A percentile compares a stretch with the other conserved stretches of the same genome.
These are phyloP conservation scores for Lapara coniferarum DNA, from an alignment of 2,888 invertebrate species.

Conservation along the genomic window DNA sequence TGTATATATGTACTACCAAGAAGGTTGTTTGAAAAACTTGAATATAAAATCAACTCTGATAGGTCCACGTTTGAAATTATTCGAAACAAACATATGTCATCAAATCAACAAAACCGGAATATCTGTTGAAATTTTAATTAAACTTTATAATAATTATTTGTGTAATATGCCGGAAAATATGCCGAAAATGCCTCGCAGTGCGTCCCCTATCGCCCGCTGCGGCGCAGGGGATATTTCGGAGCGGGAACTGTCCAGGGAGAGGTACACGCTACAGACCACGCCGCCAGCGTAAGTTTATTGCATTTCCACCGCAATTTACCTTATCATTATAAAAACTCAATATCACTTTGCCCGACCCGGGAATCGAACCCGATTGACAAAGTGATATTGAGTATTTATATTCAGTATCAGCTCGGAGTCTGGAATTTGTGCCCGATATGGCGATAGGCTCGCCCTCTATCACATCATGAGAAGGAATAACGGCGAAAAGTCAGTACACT, in stretches of 20 bases:
- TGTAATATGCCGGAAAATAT: slow-evolving; percentile 61
- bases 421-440: no score
- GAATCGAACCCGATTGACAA: no score
- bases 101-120: not conserved
- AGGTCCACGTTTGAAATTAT: slow-evolving; percentile 30
- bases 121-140: not conserved
- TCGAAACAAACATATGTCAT: slow-evolving; percentile 20
- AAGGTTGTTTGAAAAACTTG: slow-evolving; percentile 12
- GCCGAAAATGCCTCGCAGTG: slow-evolving; percentile 62
- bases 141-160: slow-evolving; percentile 1
- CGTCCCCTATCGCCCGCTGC: slow-evolving; percentile 63
- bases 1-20: slow-evolving; percentile 13
- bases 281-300: slow-evolving; percentile 61
- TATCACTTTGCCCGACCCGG: no score
- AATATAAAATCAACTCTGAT: slow-evolving; percentile 12
- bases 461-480: no score
- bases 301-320: not conserved
- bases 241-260: slow-evolving; percentile 65
- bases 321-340: no score
- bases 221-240: slow-evolving; percentile 77
- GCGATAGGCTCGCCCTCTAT: no score
- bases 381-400: no score
- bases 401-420: no score
- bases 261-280: slow-evolving; percentile 63
- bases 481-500: no score